Evolutionary conservation across 2,797 vertebrate genomes (phyloP).

Genomic region (Staurois parvus): DNA sequence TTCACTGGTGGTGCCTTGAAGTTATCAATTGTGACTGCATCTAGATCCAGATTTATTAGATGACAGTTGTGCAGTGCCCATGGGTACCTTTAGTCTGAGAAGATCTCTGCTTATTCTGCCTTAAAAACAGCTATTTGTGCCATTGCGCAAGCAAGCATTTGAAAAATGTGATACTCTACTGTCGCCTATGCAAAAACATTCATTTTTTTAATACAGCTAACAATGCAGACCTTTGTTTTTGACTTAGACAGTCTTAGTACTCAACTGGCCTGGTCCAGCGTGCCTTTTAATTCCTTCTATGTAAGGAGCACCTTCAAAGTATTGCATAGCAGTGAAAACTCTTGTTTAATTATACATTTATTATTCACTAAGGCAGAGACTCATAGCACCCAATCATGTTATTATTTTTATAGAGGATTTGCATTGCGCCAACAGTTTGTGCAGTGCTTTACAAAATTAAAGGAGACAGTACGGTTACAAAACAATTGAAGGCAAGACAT

Average conservation of each 20-base stretch:
- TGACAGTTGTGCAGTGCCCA: not conserved
- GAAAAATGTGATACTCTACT: not conserved
- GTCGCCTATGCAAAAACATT: constrained; percentile 24
- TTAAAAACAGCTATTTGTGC: constrained; percentile 70
- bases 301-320: not conserved
- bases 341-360: not conserved
- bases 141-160: not conserved
- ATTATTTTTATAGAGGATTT: no score
- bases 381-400: not conserved
- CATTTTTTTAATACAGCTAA: constrained; percentile 25
- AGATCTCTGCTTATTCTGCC: constrained; percentile 66
- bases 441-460: no score
- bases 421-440: no score
- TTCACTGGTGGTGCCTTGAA: not conserved
- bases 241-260: constrained; percentile 32
- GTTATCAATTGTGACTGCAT: not conserved
- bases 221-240: constrained; percentile 1
- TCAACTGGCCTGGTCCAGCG: constrained; percentile 2
- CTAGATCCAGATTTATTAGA: no score
- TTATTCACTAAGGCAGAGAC: not conserved
- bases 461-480: no score
- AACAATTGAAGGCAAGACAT: no score
- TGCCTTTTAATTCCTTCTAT: constrained; percentile 14
- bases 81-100: constrained; percentile 15
- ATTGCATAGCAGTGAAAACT: not conserved